Base-by-base conservation (phyloP, 2,797 vertebrate genomes). In the Gymnopithys bicolor region DNA sequence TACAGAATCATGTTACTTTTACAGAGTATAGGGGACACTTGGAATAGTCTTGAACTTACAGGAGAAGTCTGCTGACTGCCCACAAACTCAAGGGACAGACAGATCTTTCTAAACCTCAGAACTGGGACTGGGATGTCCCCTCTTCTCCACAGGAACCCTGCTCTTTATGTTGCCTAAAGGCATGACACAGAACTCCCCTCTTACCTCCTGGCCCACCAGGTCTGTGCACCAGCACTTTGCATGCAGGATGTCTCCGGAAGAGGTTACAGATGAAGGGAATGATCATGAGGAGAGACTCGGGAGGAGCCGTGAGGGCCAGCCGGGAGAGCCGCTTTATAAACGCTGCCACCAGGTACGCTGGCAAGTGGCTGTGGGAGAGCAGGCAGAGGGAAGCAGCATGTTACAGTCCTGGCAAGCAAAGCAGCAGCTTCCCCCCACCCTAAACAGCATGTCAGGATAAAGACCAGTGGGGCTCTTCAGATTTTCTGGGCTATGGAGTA, bases 221-320 rank as follows among this genome's bases (percentile, higher is more conserved):
- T 17, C 98, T 98, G 98, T 99, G 99, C 28, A 99, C 96, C 2
- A 99, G 98, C 84, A 99, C 96, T 17, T 97, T 98, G 97, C 98
- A 99, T 5, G 99, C 98, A 0, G 99, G 99, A 91, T 99, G 99
- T 60, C 99, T 98, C 5, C 99, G 98, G 37, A 99, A 98, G 51
- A 99, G 98, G 94, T 99, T 99, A 83, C 98, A 99, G 97, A 99
- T 97, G 96, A 99, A 99, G 32, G 99, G 99, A 78, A 99, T 97
- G 77, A 98, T 94, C 85, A 99, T 98, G 63, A 99, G 98, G 5
- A 99, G 97, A 27, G 98, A 98, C 43, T 99, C 98, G 0, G 99
- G 98, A 1, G 99, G 99, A 0, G 99, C 99, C 0, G 98, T 98
- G 66, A 99, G 98, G 3, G 99, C 98, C 95, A 99, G 96, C 6